Conservation (phyloP, 2,113 vertebrate species). For the Piaya cayana region DNA sequence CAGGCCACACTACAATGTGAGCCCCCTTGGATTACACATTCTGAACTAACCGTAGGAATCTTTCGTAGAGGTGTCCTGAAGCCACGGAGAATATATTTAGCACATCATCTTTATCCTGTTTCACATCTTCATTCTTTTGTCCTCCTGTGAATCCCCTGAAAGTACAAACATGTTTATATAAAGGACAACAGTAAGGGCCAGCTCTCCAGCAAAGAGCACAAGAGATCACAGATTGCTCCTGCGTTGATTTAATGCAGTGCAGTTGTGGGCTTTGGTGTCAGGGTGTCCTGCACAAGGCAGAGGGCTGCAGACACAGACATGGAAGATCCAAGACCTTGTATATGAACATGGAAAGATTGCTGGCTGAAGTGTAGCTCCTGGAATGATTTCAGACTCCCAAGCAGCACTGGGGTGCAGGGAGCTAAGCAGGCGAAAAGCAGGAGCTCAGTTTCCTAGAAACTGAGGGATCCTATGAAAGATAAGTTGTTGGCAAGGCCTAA, state of each 20-base stretch:
- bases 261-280: neutral
- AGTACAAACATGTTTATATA: neutral
- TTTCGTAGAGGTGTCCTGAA: conserved; percentile 95
- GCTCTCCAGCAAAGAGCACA: neutral
- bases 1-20: neutral
- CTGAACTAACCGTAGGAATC: conserved; percentile 90
- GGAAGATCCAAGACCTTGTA: neutral
- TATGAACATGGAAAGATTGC: neutral
- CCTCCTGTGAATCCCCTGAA: conserved; percentile 91
- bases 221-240: neutral
- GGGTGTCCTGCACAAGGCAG: neutral
- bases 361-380: neutral
- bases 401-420: neutral
- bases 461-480: neutral
- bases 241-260: neutral
- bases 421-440: neutral
- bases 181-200: neutral
- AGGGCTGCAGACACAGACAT: neutral
- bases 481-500: neutral
- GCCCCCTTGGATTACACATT: neutral
- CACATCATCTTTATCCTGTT: conserved; percentile 91
- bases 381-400: neutral
- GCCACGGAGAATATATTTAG: conserved; percentile 98
- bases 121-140: conserved; percentile 86
- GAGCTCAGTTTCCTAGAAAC: neutral